Conservation (phyloP, 2,797 vertebrate genomes). For the Macropus fuliginosus region DNA sequence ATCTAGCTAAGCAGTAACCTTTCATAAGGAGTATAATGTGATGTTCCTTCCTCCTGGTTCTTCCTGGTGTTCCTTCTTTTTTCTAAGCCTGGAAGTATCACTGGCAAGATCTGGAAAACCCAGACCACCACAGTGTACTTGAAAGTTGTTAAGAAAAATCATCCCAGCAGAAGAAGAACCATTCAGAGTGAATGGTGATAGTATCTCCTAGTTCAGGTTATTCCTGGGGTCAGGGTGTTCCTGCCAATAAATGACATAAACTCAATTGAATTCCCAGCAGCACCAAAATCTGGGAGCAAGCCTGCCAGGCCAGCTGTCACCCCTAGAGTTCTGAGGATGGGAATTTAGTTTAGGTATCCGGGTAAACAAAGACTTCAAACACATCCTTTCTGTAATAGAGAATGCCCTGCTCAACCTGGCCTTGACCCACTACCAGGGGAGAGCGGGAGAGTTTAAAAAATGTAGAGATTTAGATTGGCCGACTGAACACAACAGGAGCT, state of each 20-base stretch:
- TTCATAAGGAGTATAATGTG: neutral
- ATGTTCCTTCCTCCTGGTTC: too few species aligned
- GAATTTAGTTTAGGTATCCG: neutral
- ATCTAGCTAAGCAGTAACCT: neutral
- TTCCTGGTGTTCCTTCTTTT: neutral
- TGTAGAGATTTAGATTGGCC: neutral
- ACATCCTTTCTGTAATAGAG: neutral
- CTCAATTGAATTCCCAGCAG: constrained; percentile 9
- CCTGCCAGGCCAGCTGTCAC: neutral
- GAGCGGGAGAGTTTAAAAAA: neutral
- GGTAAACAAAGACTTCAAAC: neutral
- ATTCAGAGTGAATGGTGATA: neutral
- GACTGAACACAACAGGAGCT: neutral
- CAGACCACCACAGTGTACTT: neutral
- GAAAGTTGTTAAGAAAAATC: neutral
- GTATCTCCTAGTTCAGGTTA: neutral
- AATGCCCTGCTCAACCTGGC: too few species aligned
- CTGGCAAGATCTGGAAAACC: neutral
- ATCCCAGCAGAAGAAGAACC: neutral
- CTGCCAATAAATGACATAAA: neutral
- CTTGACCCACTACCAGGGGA: too few species aligned
- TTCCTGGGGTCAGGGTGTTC: constrained; percentile 32
- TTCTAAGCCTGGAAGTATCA: neutral
- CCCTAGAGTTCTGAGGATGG: neutral
- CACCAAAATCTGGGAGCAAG: neutral